Percentiles rank a stretch among this genome's conserved stretches.
phyloP scores from a whole-genome alignment of 2,888 invertebrate genomes.

The Druceiella hillmani region DNA sequence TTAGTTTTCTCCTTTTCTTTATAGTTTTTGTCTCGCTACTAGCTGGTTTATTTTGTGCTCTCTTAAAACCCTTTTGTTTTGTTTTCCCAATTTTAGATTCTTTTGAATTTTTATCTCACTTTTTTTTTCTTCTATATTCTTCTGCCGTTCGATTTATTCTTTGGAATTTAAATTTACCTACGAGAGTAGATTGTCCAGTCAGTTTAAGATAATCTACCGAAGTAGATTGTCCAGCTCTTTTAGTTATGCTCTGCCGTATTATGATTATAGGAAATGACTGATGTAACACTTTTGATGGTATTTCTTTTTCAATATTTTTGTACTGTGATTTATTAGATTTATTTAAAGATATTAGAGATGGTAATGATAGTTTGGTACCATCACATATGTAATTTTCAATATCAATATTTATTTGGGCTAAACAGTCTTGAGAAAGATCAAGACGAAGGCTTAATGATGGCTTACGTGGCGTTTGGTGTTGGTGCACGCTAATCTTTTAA shows the following conservation, averaged over 20 bases:
- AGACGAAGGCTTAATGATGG: constrained; percentile 12
- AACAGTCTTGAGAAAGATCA: constrained; percentile 15
- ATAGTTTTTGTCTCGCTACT: constrained; percentile 14
- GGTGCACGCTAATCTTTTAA: too few relatives aligned
- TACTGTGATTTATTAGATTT: constrained; percentile 10
- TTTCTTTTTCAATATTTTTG: too few relatives aligned
- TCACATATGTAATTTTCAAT: constrained; percentile 6
- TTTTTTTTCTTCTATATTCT: constrained; percentile 16
- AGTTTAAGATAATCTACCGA: too few relatives aligned
- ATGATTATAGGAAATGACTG: too few relatives aligned
- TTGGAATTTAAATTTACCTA: constrained; percentile 10
- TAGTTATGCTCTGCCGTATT: constrained; percentile 9
- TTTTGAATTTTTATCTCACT: constrained; percentile 10
- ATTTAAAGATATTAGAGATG: constrained; percentile 13
- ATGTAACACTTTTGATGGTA: constrained; percentile 3
- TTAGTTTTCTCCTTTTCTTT: constrained; percentile 14
- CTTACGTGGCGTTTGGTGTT: constrained; percentile 10
- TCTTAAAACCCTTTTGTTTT: too few relatives aligned
- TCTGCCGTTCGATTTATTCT: constrained; percentile 8
- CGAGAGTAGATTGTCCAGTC: too few relatives aligned
- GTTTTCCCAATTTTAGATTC: constrained; percentile 10
- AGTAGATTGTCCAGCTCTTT: constrained; percentile 10
- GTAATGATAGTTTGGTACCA: constrained; percentile 8
- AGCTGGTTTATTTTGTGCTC: constrained; percentile 18
- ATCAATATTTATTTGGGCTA: constrained; percentile 7